phyloP scores from a whole-genome alignment of 1,140 invertebrate species.

The Camponotus vicinus region DNA sequence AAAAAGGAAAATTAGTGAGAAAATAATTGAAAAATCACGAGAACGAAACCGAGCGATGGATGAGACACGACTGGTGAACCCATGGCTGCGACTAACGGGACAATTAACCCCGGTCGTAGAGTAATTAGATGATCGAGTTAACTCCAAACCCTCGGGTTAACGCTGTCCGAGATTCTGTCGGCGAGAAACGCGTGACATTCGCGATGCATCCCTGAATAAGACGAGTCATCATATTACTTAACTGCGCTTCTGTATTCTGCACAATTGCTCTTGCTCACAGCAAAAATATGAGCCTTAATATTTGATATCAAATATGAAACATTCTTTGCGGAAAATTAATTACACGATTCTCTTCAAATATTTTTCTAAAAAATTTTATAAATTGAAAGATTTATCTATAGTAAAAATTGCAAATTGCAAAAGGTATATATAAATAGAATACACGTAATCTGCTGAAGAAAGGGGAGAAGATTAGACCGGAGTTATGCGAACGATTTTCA shows the following conservation, averaged over 20 bases:
- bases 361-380: neutral
- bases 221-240: constrained; percentile 3
- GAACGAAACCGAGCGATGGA: constrained; percentile 1
- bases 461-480: neutral
- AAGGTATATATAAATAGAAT: constrained; percentile 17
- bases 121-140: constrained; percentile 84
- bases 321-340: neutral
- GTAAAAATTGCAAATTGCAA: neutral
- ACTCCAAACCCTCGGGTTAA: constrained; percentile 81
- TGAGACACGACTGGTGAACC: constrained; percentile 30
- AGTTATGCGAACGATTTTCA: constrained; percentile 19
- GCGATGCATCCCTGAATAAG: constrained; percentile 13
- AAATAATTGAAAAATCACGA: constrained; percentile 21
- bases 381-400: neutral
- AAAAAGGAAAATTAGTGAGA: neutral
- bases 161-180: constrained; percentile 75
- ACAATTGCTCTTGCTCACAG: too few species aligned
- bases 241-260: neutral
- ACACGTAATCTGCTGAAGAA: constrained; percentile 12
- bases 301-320: neutral
- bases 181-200: constrained; percentile 60
- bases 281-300: neutral
- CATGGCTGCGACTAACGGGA: constrained; percentile 77
- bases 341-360: neutral
- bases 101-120: constrained; percentile 82